These are phyloP conservation scores for Pipistrellus nathusii DNA, from an alignment of 2,797 vertebrate genomes.

Conservation along the genomic window DNA sequence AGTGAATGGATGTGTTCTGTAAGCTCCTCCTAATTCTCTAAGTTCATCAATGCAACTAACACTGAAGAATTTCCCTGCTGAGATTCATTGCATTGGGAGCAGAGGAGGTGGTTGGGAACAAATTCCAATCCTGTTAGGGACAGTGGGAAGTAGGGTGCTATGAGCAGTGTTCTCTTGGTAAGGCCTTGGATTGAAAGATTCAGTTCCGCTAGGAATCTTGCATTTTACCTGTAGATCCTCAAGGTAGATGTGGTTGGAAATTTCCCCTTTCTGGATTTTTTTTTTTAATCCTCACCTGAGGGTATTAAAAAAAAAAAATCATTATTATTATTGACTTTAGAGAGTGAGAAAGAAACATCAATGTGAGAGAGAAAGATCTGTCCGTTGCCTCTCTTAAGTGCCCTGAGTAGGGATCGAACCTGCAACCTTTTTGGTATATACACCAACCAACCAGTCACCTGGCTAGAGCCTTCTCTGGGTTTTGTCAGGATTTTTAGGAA, in stretches of 20 bases:
- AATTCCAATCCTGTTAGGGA: background rate
- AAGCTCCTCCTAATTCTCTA: background rate
- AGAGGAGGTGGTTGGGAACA: background rate
- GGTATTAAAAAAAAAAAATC: background rate
- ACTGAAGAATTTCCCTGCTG: background rate
- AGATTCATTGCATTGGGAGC: background rate
- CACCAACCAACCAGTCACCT: background rate
- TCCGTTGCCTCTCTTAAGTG: background rate
- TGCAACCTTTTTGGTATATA: background rate
- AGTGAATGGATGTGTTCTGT: background rate
- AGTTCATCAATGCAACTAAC: background rate
- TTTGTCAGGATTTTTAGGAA: conserved; percentile 33
- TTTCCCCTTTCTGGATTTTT: background rate
- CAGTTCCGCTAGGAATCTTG: background rate
- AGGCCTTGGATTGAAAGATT: conserved; percentile 11
- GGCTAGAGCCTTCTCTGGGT: background rate
- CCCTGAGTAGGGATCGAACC: background rate
- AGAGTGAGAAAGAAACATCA: background rate
- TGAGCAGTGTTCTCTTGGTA: background rate
- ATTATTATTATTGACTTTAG: background rate
- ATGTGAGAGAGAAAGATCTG: background rate
- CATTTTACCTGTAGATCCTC: background rate
- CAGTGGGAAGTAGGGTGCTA: background rate
- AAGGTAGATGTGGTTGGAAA: background rate
- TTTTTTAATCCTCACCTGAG: background rate